These are phyloP conservation scores for Uromys caudimaculatus DNA, from an alignment of 2,797 vertebrate species.

Conservation along the genomic window DNA sequence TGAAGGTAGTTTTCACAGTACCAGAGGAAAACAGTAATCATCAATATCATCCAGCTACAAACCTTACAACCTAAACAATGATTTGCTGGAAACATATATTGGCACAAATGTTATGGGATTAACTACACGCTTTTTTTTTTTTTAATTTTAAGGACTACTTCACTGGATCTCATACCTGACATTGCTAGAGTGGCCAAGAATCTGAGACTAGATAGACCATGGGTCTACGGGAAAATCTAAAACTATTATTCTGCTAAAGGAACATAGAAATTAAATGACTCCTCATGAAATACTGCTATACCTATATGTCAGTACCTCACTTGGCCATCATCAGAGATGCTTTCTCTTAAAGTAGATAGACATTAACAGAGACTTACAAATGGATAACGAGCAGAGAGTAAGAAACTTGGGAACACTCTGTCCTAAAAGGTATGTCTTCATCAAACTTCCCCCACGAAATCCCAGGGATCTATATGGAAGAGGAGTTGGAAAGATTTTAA, in stretches of 20 bases:
- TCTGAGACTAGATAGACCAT: not conserved
- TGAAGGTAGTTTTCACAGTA: not conserved
- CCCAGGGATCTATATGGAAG: not conserved
- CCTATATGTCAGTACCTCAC: not conserved
- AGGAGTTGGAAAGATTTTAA: not conserved
- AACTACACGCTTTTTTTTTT: not conserved
- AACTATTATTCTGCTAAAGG: not conserved
- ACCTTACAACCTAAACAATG: not conserved
- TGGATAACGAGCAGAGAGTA: not conserved
- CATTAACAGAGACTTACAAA: not conserved
- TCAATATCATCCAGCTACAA: not conserved
- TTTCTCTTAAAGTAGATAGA: not conserved
- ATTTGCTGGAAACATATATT: not conserved
- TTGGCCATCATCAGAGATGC: not conserved
- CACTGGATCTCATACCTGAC: not conserved
- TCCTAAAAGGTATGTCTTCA: not conserved
- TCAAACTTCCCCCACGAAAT: not conserved
- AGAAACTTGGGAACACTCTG: not conserved
- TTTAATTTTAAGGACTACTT: not conserved
- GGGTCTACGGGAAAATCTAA: not conserved
- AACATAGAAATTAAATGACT: not conserved
- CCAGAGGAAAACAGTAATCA: not conserved
- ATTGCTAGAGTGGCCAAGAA: not conserved
- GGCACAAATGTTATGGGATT: not conserved
- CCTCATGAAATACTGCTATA: not conserved